Percentiles rank a stretch among this genome's conserved stretches.
phyloP scores from a whole-genome alignment of 2,797 vertebrate species.

The Columba guinea region DNA sequence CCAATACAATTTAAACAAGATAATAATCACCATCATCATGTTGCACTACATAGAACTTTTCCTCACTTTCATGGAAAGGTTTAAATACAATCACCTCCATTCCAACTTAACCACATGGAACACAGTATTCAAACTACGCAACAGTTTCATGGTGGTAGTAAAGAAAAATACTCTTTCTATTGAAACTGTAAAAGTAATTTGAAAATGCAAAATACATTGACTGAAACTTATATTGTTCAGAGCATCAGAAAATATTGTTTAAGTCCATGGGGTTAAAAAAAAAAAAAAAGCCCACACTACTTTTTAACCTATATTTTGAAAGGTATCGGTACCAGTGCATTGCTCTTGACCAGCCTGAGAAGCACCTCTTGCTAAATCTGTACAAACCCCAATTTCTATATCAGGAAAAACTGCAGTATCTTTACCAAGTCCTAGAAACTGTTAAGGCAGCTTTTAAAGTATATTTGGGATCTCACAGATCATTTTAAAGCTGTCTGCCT shows the following conservation, averaged over 20 bases:
- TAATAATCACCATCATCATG: background rate
- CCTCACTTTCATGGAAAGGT: background rate
- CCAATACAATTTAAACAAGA: background rate
- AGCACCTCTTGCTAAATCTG: background rate
- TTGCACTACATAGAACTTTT: background rate
- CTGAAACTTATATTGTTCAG: background rate
- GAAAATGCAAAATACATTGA: background rate
- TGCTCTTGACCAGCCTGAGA: background rate
- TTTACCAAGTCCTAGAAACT: background rate
- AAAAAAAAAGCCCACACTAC: too few relatives aligned
- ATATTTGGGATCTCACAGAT: background rate
- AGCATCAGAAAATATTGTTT: background rate
- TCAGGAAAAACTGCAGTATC: background rate
- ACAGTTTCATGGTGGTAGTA: background rate
- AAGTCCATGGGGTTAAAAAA: background rate
- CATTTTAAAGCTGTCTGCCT: conserved; percentile 12
- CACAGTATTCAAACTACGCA: background rate
- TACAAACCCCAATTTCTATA: background rate
- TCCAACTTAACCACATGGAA: background rate
- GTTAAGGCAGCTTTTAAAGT: background rate
- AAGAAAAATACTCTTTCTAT: background rate
- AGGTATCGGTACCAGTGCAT: background rate
- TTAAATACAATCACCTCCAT: background rate
- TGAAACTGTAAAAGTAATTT: background rate
- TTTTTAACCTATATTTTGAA: background rate